These are phyloP conservation scores for Sphaerophoria rueppellii DNA, from an alignment of 2,888 invertebrate species.

Conservation along the genomic window DNA sequence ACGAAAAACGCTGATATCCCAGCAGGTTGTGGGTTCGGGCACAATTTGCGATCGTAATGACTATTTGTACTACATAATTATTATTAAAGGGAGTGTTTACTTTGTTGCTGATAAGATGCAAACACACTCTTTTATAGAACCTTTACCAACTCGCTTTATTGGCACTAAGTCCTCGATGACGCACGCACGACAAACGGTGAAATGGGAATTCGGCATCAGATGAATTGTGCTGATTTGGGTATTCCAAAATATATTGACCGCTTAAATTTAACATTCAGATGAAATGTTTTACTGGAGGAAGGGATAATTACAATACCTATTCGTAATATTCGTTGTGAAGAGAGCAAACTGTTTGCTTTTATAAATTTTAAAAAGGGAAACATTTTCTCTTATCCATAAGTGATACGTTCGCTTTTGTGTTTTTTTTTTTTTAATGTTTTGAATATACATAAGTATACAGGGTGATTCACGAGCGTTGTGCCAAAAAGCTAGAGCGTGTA, in stretches of 20 bases:
- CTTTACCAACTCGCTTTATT: conserved; percentile 27
- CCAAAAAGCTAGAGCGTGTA: no score
- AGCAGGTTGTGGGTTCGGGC: conserved; percentile 21
- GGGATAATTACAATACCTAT: no score
- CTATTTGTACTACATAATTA: conserved; percentile 72
- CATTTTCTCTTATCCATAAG: no score
- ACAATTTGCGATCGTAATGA: conserved; percentile 71
- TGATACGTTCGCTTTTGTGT: no score
- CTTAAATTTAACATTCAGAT: neutral
- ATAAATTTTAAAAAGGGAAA: no score
- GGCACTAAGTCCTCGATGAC: conserved; percentile 13
- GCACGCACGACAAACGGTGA: no score
- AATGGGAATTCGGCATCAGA: conserved; percentile 15
- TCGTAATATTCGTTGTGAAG: no score
- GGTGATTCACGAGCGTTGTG: no score
- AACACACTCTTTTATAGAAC: conserved; percentile 34
- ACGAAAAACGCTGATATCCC: conserved; percentile 47
- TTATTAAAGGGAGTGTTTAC: conserved; percentile 62
- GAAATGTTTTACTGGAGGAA: no score
- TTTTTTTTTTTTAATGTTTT: no score
- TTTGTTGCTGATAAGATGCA: conserved; percentile 65
- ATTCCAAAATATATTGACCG: conserved; percentile 9
- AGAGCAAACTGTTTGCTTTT: no score
- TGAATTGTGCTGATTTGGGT: conserved; percentile 31
- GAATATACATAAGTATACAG: no score